These are phyloP conservation scores for Drosophila pandora DNA, from an alignment of 1,140 invertebrate species.

Conservation along the genomic window DNA sequence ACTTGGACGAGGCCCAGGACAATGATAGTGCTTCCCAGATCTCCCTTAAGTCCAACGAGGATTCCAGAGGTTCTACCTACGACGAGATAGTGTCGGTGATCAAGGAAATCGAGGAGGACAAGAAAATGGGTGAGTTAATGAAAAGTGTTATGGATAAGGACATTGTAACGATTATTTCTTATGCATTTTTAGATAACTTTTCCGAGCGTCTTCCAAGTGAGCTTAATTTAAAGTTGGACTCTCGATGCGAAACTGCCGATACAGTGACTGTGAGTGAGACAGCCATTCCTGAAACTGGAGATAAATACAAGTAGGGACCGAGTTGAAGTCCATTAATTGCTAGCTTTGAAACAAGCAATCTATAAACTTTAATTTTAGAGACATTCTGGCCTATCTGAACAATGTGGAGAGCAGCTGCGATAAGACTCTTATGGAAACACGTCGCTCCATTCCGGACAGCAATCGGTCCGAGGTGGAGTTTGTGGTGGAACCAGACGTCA, in stretches of 20 bases:
- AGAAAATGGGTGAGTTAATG: constrained; percentile 64
- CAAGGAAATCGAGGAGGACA: constrained; percentile 83
- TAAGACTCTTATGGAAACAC: constrained; percentile 77
- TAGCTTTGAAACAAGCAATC: background rate
- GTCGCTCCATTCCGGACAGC: constrained; percentile 74
- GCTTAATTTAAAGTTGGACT: constrained; percentile 67
- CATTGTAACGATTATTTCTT: background rate
- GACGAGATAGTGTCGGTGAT: constrained; percentile 82
- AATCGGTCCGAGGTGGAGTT: constrained; percentile 80
- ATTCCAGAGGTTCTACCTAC: constrained; percentile 77
- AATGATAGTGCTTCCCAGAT: constrained; percentile 63
- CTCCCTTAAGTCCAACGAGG: constrained; percentile 72
- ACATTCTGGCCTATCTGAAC: constrained; percentile 80
- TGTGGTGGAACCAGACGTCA: constrained; percentile 77
- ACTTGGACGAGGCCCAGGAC: constrained; percentile 47
- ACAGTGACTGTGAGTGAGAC: constrained; percentile 52
- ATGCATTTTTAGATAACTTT: constrained; percentile 59
- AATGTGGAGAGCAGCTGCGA: constrained; percentile 82
- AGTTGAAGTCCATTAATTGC: background rate
- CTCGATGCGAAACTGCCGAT: constrained; percentile 52
- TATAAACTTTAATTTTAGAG: constrained; percentile 37
- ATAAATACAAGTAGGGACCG: constrained; percentile 75
- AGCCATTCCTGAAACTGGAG: constrained; percentile 56
- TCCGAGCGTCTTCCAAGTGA: constrained; percentile 67
- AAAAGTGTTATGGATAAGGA: background rate